Evolutionary conservation across 2,797 vertebrate genomes (phyloP).

Genomic region (Tenualosa ilisha): DNA sequence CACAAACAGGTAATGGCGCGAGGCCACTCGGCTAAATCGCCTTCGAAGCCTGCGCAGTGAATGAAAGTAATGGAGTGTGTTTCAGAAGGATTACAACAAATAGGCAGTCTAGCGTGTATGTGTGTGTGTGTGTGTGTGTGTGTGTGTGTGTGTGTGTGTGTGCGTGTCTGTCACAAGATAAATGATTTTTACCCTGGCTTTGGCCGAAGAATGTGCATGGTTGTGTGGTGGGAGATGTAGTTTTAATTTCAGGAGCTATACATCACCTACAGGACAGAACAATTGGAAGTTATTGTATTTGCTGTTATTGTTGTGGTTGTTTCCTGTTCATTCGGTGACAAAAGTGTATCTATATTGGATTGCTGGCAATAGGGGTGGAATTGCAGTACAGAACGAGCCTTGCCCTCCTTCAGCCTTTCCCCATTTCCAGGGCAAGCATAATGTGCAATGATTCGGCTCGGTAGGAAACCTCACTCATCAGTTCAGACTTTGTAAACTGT

Average conservation of each 20-base stretch:
- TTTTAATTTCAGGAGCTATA: conserved; percentile 40
- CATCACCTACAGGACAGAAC: conserved; percentile 35
- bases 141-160: background rate
- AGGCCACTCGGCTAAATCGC: background rate
- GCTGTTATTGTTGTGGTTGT: conserved; percentile 28
- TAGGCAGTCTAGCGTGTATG: conserved; percentile 21
- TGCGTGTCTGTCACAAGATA: conserved; percentile 28
- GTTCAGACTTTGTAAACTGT: conserved; percentile 7
- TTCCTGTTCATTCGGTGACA: conserved; percentile 28
- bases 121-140: conserved; percentile 7
- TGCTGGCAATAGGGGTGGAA: conserved; percentile 1
- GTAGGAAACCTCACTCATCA: conserved; percentile 16
- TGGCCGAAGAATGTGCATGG: background rate
- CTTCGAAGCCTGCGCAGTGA: background rate
- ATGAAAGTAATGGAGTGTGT: conserved; percentile 28
- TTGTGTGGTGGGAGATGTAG: conserved; percentile 25
- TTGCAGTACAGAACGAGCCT: background rate
- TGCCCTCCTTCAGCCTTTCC: background rate
- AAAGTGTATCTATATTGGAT: conserved; percentile 36
- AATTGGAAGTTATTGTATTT: conserved; percentile 26
- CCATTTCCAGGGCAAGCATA: background rate
- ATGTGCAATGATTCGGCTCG: conserved; percentile 19
- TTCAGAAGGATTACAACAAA: conserved; percentile 36
- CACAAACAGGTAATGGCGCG: conserved; percentile 89
- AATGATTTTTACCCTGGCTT: conserved; percentile 20